Conservation (phyloP, 2,797 vertebrate species). For the Sebastolobus alascanus region DNA sequence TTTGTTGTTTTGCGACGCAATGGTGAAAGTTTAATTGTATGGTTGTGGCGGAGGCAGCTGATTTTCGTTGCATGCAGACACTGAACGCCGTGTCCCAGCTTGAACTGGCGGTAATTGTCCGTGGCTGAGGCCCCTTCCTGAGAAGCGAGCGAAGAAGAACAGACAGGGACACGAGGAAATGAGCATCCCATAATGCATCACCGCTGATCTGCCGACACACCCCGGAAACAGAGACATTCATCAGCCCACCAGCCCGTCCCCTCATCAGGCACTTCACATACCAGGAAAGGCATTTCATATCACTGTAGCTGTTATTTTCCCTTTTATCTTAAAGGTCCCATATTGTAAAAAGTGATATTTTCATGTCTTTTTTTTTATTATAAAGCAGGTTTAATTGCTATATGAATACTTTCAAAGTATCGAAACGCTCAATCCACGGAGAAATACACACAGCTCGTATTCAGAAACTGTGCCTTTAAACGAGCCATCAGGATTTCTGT, state of each 20-base stretch:
- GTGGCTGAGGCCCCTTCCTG: conserved; percentile 42
- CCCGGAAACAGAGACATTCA: conserved; percentile 62
- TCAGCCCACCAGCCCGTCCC: conserved; percentile 55
- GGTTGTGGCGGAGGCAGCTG: conserved; percentile 63
- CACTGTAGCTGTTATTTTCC: conserved; percentile 3
- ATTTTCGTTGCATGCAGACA: conserved; percentile 61
- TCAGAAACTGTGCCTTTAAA: too few species aligned
- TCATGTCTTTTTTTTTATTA: too few species aligned
- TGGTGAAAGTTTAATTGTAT: conserved; percentile 67
- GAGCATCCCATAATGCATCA: conserved; percentile 73
- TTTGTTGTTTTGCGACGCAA: conserved; percentile 64
- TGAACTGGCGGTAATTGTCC: conserved; percentile 69
- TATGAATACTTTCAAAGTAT: too few species aligned
- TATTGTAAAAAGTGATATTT: too few species aligned
- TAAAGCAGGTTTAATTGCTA: too few species aligned
- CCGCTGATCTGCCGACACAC: conserved; percentile 76
- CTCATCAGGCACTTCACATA: conserved; percentile 34
- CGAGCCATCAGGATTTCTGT: too few species aligned
- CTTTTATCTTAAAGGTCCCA: conserved; percentile 23
- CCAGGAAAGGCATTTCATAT: conserved; percentile 33
- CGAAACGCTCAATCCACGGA: too few species aligned
- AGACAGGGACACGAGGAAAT: conserved; percentile 68
- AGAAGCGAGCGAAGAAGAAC: conserved; percentile 36
- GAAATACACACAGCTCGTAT: too few species aligned
- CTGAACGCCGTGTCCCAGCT: conserved; percentile 55